Evolutionary conservation across 1,140 invertebrate species (phyloP).

Genomic region (Globodera rostochiensis): DNA sequence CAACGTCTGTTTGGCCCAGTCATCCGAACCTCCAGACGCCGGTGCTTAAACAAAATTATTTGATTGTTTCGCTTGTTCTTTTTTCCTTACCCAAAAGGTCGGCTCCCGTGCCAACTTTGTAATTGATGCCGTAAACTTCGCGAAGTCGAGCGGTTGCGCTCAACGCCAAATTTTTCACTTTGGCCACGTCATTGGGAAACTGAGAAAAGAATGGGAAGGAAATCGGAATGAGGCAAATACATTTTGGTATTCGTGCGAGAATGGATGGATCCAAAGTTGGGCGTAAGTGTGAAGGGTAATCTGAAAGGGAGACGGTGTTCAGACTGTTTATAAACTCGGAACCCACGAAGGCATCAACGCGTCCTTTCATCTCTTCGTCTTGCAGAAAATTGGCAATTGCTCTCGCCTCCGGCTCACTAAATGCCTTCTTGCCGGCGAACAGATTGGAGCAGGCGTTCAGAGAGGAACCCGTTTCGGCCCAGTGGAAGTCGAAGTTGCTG

Average conservation of each 20-base stretch:
- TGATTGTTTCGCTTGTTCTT: background rate
- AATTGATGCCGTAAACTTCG: conserved; percentile 62
- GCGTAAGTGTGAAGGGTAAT: conserved; percentile 65
- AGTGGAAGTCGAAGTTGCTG: conserved; percentile 64
- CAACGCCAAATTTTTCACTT: conserved; percentile 50
- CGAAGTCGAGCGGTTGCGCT: conserved; percentile 56
- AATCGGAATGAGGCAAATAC: background rate
- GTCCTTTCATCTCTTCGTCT: conserved; percentile 9
- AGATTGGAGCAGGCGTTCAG: conserved; percentile 64
- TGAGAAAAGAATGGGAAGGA: background rate
- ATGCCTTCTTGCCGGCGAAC: conserved; percentile 58
- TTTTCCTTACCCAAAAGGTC: conserved; percentile 27
- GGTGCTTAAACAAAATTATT: conserved; percentile 50
- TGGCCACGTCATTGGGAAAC: background rate
- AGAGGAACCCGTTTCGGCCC: conserved; percentile 58
- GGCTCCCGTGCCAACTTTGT: conserved; percentile 61
- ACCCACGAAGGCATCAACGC: conserved; percentile 20
- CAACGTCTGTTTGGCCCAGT: conserved; percentile 62
- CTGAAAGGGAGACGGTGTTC: background rate
- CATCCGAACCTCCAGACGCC: conserved; percentile 64
- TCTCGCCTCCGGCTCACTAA: conserved; percentile 63
- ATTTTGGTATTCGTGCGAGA: conserved; percentile 50
- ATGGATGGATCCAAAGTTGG: conserved; percentile 66
- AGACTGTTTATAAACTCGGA: background rate
- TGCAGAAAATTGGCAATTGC: conserved; percentile 31